phyloP scores from a whole-genome alignment of 2,888 invertebrate species.

The Galerucella nymphaeae region DNA sequence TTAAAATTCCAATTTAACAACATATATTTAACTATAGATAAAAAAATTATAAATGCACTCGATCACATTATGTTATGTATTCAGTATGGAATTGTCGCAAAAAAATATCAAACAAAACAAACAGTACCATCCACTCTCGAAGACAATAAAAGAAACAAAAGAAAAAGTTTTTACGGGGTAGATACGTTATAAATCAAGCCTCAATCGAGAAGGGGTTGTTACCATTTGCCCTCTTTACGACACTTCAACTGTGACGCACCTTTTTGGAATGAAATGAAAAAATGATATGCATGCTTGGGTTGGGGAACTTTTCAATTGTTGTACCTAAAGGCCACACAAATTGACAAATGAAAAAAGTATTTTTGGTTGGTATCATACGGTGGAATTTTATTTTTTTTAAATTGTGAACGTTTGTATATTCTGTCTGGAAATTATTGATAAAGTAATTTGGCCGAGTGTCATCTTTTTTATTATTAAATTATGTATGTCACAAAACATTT shows the following conservation, averaged over 20 bases:
- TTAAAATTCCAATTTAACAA: background rate
- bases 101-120: constrained; percentile 47
- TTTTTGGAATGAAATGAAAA: constrained; percentile 10
- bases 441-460: too few relatives aligned
- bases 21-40: background rate
- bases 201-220: constrained; percentile 33
- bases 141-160: constrained; percentile 48
- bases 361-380: background rate
- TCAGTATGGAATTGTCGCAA: constrained; percentile 40
- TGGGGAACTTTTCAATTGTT: constrained; percentile 23
- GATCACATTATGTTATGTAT: background rate
- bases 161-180: constrained; percentile 41
- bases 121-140: constrained; percentile 51
- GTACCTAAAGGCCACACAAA: constrained; percentile 13
- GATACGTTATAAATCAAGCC: constrained; percentile 46
- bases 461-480: too few relatives aligned
- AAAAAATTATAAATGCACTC: constrained; percentile 1
- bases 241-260: constrained; percentile 26
- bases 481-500: too few relatives aligned
- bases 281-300: constrained; percentile 6
- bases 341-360: constrained; percentile 4
- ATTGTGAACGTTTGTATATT: too few relatives aligned
- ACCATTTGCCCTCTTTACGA: constrained; percentile 20
- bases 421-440: too few relatives aligned
- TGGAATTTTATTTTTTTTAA: background rate